phyloP scores from a whole-genome alignment of 1,140 invertebrate genomes.

The Conopomorpha cramerella region DNA sequence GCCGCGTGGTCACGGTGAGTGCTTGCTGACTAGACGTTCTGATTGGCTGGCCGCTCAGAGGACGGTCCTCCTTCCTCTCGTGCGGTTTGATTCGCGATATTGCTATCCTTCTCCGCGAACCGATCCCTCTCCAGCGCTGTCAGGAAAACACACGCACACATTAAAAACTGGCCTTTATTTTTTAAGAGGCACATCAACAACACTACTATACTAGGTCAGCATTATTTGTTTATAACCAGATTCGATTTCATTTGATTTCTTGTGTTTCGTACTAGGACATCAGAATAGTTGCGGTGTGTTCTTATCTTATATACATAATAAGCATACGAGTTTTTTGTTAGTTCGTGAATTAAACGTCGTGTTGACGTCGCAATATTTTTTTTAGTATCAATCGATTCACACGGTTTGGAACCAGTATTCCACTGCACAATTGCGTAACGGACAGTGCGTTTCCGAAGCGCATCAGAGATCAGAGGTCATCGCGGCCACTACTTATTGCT shows the following conservation, averaged over 20 bases:
- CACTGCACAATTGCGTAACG: slow-evolving; percentile 25
- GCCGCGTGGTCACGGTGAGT: slow-evolving; percentile 16
- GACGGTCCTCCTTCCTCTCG: slow-evolving; percentile 55
- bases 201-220: slow-evolving; percentile 3
- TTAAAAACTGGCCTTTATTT: slow-evolving; percentile 7
- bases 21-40: slow-evolving; percentile 22
- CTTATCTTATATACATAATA: too few relatives aligned
- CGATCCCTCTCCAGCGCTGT: slow-evolving; percentile 28
- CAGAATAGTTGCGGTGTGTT: too few relatives aligned
- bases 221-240: too few relatives aligned
- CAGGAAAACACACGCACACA: slow-evolving; percentile 16
- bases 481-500: slow-evolving; percentile 4
- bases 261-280: too few relatives aligned
- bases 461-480: slow-evolving; percentile 26
- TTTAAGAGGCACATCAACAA: slow-evolving; percentile 6
- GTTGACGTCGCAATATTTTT: too few relatives aligned
- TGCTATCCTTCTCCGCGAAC: slow-evolving; percentile 34
- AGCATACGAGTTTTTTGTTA: too few relatives aligned
- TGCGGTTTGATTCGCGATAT: slow-evolving; percentile 48
- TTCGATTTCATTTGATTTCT: too few relatives aligned
- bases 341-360: too few relatives aligned
- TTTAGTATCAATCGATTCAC: slow-evolving; percentile 18
- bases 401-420: slow-evolving; percentile 19
- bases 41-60: slow-evolving; percentile 41
- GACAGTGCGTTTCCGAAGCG: slow-evolving; percentile 11